Evolutionary conservation across 2,797 vertebrate genomes (phyloP).

Genomic region (Podarcis siculus): DNA sequence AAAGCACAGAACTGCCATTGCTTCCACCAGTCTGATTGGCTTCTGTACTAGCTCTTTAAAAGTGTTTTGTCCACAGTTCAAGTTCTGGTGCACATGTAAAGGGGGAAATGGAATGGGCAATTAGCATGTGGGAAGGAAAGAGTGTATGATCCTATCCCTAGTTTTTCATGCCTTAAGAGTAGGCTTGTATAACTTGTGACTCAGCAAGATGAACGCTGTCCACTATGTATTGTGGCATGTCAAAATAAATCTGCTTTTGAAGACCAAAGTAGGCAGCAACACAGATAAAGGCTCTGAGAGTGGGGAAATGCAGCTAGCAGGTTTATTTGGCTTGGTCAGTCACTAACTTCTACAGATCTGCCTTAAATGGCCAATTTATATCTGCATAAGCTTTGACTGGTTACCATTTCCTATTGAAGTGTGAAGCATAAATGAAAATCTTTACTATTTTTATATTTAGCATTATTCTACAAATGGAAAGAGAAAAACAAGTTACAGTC

Average conservation of each 20-base stretch:
- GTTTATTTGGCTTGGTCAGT: neutral
- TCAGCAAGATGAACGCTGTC: neutral
- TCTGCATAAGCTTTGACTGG: neutral
- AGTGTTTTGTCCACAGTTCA: neutral
- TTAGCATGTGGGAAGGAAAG: neutral
- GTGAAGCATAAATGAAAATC: no score
- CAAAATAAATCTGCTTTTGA: neutral
- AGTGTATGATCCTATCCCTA: neutral
- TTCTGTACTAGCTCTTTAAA: neutral
- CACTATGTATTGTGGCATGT: no score
- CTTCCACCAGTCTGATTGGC: neutral
- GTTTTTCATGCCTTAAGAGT: neutral
- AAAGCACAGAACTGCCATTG: neutral
- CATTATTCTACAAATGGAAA: conserved; percentile 5
- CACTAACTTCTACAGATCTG: neutral
- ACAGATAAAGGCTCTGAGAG: neutral
- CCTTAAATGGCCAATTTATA: neutral
- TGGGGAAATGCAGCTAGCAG: neutral
- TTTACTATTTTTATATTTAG: neutral
- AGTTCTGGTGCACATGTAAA: neutral
- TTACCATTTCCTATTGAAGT: conserved; percentile 21
- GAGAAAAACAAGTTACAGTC: conserved; percentile 3
- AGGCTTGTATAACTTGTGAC: neutral
- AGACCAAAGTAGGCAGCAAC: neutral
- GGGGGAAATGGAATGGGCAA: no score